Percentiles rank a stretch among this genome's conserved stretches.
These are phyloP conservation scores for Argynnis bischoffii DNA, from an alignment of 2,888 invertebrate species.

Conservation along the genomic window DNA sequence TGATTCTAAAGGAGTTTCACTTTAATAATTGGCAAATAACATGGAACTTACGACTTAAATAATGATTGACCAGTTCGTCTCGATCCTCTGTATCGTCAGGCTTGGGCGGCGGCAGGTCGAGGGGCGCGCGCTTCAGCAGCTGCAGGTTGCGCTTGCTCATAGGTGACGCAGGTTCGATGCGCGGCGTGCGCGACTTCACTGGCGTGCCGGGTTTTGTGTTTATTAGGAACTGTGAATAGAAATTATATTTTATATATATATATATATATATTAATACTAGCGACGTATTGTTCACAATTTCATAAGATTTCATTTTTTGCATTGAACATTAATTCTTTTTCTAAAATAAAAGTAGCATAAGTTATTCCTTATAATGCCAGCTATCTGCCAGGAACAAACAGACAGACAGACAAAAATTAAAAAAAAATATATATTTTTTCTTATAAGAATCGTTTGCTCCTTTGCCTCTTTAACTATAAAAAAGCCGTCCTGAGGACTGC, in stretches of 20 bases:
- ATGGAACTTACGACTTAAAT: conserved; percentile 65
- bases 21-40: neutral
- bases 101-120: conserved; percentile 54
- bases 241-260: neutral
- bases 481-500: no score
- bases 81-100: conserved; percentile 44
- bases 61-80: conserved; percentile 70
- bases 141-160: conserved; percentile 80
- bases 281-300: no score
- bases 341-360: no score
- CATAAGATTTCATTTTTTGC: no score
- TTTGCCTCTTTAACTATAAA: no score
- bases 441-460: no score
- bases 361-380: no score
- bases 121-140: conserved; percentile 66
- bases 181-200: conserved; percentile 51
- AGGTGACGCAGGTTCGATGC: conserved; percentile 63
- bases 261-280: neutral
- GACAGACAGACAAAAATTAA: no score
- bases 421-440: no score
- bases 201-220: conserved; percentile 59
- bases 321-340: no score
- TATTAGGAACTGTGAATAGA: conserved; percentile 56
- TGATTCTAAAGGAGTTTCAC: no score
- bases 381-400: no score